A percentile compares a stretch with the other conserved stretches of the same genome.
Conservation (phyloP, 2,888 invertebrate genomes). For the Candidula unifasciata region DNA sequence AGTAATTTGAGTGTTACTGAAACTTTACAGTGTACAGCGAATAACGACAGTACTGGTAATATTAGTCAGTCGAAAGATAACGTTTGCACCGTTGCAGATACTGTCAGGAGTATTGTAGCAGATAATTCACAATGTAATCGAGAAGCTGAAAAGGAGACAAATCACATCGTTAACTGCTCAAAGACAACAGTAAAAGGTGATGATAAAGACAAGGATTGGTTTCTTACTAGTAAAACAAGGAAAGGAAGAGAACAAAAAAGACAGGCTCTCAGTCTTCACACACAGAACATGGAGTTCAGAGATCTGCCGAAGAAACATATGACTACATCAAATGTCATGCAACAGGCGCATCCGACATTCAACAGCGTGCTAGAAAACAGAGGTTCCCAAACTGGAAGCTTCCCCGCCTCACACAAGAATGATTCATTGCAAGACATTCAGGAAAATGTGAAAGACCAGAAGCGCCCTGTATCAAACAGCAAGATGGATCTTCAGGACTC, state of each 20-base stretch:
- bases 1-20: too few relatives aligned
- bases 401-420: neutral
- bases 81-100: neutral
- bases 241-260: neutral
- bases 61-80: neutral
- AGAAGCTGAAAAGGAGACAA: neutral
- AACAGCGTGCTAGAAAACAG: neutral
- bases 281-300: conserved; percentile 18
- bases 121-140: neutral
- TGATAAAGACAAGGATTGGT: neutral
- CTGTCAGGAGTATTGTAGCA: neutral
- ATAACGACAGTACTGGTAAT: neutral
- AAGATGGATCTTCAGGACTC: neutral
- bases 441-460: neutral
- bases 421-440: neutral
- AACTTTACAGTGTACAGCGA: neutral
- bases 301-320: neutral
- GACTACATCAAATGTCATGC: neutral
- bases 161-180: neutral
- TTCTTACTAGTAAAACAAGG: neutral
- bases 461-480: neutral
- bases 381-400: neutral
- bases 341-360: neutral
- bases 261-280: conserved; percentile 3
- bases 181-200: neutral